Base-by-base conservation (phyloP, 1,140 invertebrate genomes). In the Pinna nobilis region DNA sequence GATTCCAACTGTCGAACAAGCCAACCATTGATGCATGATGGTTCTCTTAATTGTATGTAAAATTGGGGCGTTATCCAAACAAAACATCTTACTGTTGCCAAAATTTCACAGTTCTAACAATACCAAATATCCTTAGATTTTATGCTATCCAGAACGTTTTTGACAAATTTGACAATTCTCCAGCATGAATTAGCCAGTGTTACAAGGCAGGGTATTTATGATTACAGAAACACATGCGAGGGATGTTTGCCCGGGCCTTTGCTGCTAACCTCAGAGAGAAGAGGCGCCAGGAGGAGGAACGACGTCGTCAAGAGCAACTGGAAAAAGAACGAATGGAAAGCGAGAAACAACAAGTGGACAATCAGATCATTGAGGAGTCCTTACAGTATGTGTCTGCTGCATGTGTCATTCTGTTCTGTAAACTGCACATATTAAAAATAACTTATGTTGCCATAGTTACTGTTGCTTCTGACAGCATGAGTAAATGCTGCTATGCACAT, bases 261-360 rank as follows among this genome's bases (percentile, higher is more conserved):
- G 96, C 96, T 0, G 90, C 93, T 6, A 95, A 95, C 2, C 86
- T 98, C 51, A 89, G 95, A 1, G 95, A 97, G 91, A 96, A 97
- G 94, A 92, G 94, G 79, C 90, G 94, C n/a, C 94, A 97, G 32
- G 96, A 98, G 88, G 95, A 97, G 84, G 96, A 97, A 90, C 95
- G 96, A 91, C 91, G 93, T 69, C 92, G 94, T 81, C 90, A 94
- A 64, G 94, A 95, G 81, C 92, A 93, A 77, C 74, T 92, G 69
- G 94, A 94, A 82, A 92, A 93, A 84, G 93, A 94, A 86, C 89
- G 91, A 78, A 70, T 67, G 55, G 89, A 88, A 76, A 83, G 90
- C 20, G 91, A 92, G 70, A 83, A 85, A 63, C 86, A 84, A 25
- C 81, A 67, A 47, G 84, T 78, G 11, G 83, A 88, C 70, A 84